Conservation (phyloP, 2,888 invertebrate species). For the Hypena proboscidalis region DNA sequence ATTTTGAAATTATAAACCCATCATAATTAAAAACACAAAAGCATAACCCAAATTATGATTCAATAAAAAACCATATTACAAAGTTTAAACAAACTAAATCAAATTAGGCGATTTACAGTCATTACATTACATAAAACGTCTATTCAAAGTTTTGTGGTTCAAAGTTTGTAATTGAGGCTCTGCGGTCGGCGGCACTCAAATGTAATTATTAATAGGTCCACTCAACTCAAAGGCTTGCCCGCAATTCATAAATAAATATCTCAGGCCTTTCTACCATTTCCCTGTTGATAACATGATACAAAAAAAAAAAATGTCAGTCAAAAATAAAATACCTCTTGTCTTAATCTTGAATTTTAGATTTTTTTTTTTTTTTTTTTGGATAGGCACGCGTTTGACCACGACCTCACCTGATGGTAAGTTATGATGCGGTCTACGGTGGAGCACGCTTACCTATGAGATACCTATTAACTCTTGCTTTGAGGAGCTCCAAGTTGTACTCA, state of each 20-base stretch:
- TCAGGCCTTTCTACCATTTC: too few relatives aligned
- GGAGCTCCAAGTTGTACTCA: too few relatives aligned
- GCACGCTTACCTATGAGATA: too few relatives aligned
- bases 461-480: too few relatives aligned
- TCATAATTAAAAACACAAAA: background rate
- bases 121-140: conserved; percentile 12
- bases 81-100: conserved; percentile 1
- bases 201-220: conserved; percentile 15
- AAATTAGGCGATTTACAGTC: conserved; percentile 2
- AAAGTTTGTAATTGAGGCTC: conserved; percentile 21
- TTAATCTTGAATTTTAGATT: too few relatives aligned
- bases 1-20: background rate
- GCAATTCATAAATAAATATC: conserved; percentile 5
- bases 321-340: too few relatives aligned
- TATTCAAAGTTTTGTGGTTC: conserved; percentile 7
- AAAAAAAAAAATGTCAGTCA: too few relatives aligned
- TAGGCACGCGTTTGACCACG: too few relatives aligned
- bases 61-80: conserved; percentile 4
- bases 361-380: too few relatives aligned
- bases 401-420: too few relatives aligned
- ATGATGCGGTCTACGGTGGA: too few relatives aligned
- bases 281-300: too few relatives aligned
- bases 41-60: background rate
- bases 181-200: conserved; percentile 10
- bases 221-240: conserved; percentile 10